Base-by-base conservation (phyloP, 2,888 invertebrate species). In the Zygothrica quintamaculata region DNA sequence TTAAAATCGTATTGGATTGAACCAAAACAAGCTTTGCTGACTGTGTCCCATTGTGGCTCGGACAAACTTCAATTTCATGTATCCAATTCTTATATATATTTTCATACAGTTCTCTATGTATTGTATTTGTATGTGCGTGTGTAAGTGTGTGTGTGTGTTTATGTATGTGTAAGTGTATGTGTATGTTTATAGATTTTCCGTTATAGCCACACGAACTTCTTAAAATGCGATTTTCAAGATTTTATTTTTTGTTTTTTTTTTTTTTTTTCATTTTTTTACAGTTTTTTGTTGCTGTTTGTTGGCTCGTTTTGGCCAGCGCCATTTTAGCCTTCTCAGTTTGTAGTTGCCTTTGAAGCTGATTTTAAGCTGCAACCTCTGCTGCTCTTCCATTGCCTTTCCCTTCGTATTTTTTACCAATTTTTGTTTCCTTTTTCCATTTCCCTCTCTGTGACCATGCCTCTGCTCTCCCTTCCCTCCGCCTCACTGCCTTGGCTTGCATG, bases 171-270 rank as follows among this genome's bases (percentile, higher is more conserved):
- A 29, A 43, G 25, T 36, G 50, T 36, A 16, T 43, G 16, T 44
- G 57, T 60, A 56, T 71, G 55, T 67, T 77, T 82, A 87, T 84
- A 78, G 85, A 84, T 84, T 87, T 82, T 77, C 64, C 70, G 84
- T 80, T 85, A 85, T 80, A 70, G 77, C 82, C 87, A 78, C 86
- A 82, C 86, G 75, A 84, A 84, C 64, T 82, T 75, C 87, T 86
- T 85, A 88, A 88, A 86, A 88, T 88, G 88, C 85, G 87, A 86
- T 86, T 86, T 86, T 85, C 85, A 82, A 87, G 87, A 73, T 74
- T 74, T 79, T 64, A 65, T 65, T 55, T 52, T 36, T 43, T 37
- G 51, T 11, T 37, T 51, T 58, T 62, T 59, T 12, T n/a, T n/a
- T n/a, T n/a, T n/a, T n/a, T n/a, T n/a, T n/a, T n/a, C n/a, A n/a